Evolutionary conservation across 2,113 vertebrate genomes (phyloP).

Genomic region (Lipophrys pholis): DNA sequence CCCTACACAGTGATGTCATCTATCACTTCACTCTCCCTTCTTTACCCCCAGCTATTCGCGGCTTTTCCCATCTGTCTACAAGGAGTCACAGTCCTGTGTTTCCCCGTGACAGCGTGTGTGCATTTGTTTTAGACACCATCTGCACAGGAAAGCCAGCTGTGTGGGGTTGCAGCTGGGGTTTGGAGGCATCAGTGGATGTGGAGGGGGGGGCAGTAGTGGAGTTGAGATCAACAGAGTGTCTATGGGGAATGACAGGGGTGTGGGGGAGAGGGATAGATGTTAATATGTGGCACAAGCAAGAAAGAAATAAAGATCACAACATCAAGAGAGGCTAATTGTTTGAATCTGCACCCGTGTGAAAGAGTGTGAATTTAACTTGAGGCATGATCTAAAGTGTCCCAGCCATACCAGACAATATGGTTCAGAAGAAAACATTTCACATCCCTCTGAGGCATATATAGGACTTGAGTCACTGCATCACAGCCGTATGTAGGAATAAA

Average conservation of each 20-base stretch:
- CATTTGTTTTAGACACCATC: constrained; percentile 61
- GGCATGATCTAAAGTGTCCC: background rate
- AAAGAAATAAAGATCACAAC: constrained; percentile 8
- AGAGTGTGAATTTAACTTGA: constrained; percentile 6
- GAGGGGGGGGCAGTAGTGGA: constrained; percentile 12
- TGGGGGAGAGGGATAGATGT: constrained; percentile 5
- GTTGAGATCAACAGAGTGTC: constrained; percentile 42
- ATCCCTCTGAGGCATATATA: no score
- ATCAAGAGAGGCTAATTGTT: background rate
- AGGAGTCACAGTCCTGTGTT: constrained; percentile 38
- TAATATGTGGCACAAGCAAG: background rate
- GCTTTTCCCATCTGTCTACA: constrained; percentile 54
- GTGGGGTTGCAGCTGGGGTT: constrained; percentile 42
- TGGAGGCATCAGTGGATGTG: background rate
- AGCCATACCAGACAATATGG: no score
- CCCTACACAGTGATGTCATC: constrained; percentile 57
- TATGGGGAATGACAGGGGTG: constrained; percentile 34
- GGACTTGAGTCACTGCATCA: no score
- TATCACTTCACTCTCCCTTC: constrained; percentile 55
- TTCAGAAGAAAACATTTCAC: no score
- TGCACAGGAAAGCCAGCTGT: constrained; percentile 64
- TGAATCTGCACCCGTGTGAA: constrained; percentile 11
- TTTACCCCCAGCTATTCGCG: constrained; percentile 43
- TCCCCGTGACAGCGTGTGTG: constrained; percentile 19
- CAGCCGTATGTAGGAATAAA: no score